phyloP scores from a whole-genome alignment of 2,113 vertebrate genomes.

The Holacanthus passer region DNA sequence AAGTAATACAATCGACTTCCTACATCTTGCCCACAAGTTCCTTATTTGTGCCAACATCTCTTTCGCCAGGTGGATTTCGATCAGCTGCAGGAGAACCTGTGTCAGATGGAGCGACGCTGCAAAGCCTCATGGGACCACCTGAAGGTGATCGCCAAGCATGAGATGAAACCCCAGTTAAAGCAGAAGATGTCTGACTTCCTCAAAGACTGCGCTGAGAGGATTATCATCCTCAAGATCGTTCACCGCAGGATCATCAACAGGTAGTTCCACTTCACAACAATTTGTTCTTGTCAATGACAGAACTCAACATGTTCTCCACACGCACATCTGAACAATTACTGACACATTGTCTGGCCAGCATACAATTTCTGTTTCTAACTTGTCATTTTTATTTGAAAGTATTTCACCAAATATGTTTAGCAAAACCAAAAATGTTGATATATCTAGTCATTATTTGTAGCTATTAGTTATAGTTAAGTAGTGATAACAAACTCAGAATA shows the following conservation, averaged over 20 bases:
- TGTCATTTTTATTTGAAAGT: too few species aligned
- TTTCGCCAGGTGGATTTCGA: slow-evolving; percentile 93
- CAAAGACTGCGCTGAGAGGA: slow-evolving; percentile 95
- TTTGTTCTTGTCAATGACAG: too few species aligned
- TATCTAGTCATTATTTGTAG: too few species aligned
- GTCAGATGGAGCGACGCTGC: slow-evolving; percentile 95
- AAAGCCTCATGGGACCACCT: slow-evolving; percentile 99
- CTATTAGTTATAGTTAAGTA: too few species aligned
- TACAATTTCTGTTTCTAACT: too few species aligned
- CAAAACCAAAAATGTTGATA: too few species aligned
- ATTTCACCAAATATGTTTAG: too few species aligned
- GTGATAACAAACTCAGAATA: too few species aligned
- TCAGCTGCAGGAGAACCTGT: slow-evolving; percentile 95
- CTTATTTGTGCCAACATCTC: background rate
- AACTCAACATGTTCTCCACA: too few species aligned
- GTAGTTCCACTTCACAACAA: slow-evolving; percentile 51
- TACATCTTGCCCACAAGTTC: background rate
- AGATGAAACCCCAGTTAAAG: slow-evolving; percentile 95
- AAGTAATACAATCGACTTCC: background rate
- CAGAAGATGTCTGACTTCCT: slow-evolving; percentile 98
- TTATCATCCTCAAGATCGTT: slow-evolving; percentile 97
- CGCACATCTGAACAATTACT: too few species aligned
- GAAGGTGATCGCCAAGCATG: slow-evolving; percentile 97
- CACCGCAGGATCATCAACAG: slow-evolving; percentile 97
- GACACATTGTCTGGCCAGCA: too few species aligned